Conservation (phyloP, 2,113 vertebrate genomes). For the Xenus cinereus region DNA sequence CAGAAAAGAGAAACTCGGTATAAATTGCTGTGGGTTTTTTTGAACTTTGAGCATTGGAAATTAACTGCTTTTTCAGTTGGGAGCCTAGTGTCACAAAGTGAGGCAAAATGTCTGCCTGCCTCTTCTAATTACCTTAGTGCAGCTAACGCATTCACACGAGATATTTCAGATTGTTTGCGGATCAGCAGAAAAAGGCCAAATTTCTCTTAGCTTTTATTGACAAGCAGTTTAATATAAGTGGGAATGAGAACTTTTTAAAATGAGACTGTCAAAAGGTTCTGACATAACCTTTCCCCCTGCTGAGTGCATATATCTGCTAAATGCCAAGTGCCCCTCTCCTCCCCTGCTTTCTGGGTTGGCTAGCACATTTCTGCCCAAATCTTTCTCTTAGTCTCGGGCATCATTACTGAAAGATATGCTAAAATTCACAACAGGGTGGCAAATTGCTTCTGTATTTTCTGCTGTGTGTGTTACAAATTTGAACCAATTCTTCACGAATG, state of each 20-base stretch:
- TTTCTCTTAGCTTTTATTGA: not conserved
- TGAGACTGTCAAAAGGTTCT: not conserved
- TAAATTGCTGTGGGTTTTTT: not conserved
- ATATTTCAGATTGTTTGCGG: not conserved
- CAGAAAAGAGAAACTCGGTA: not conserved
- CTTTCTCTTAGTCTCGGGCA: not conserved
- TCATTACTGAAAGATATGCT: not conserved
- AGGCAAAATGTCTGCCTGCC: not conserved
- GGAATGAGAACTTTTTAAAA: not conserved
- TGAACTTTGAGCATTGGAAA: not conserved
- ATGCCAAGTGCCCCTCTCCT: not conserved
- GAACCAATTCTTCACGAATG: not conserved
- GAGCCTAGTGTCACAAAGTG: not conserved
- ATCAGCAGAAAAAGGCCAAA: not conserved
- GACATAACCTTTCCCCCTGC: not conserved
- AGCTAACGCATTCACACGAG: not conserved
- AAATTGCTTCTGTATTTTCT: slow-evolving; percentile 18
- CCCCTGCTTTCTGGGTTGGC: not conserved
- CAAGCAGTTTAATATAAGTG: not conserved
- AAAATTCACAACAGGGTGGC: not conserved
- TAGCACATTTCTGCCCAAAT: not conserved
- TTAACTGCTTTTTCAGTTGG: not conserved
- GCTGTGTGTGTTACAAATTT: not conserved
- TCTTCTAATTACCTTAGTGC: not conserved
- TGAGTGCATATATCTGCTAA: not conserved